phyloP scores from a whole-genome alignment of 2,113 vertebrate genomes.

The Protobothrops mucrosquamatus region DNA sequence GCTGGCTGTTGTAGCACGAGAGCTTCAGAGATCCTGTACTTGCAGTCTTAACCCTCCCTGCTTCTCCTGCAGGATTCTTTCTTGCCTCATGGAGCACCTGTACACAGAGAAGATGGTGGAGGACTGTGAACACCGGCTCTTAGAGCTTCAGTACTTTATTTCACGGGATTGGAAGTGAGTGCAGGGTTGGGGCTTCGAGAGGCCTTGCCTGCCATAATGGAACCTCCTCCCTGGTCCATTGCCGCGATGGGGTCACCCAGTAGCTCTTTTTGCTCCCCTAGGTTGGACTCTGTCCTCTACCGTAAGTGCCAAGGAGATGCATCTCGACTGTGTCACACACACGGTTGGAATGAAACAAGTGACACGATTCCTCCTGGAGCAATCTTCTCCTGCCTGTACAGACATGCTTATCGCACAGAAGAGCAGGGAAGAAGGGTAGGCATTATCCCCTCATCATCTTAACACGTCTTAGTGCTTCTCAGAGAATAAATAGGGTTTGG shows the following conservation, averaged over 20 bases:
- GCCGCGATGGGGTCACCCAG: not conserved
- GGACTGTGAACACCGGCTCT: constrained; percentile 89
- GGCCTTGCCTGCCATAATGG: not conserved
- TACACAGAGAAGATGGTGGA: constrained; percentile 99
- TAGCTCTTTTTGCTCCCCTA: constrained; percentile 47
- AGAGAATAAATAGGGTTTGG: not conserved
- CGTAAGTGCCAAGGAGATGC: constrained; percentile 96
- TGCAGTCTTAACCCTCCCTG: not conserved
- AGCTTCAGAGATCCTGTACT: too few relatives aligned
- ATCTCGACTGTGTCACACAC: constrained; percentile 90
- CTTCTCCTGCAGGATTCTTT: constrained; percentile 84
- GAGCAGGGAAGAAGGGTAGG: constrained; percentile 88
- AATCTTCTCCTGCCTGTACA: constrained; percentile 93
- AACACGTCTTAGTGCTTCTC: not conserved
- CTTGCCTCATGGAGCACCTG: constrained; percentile 95
- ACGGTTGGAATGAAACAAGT: constrained; percentile 93
- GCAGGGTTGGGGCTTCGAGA: not conserved
- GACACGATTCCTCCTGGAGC: constrained; percentile 92
- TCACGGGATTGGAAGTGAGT: constrained; percentile 97
- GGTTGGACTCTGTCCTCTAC: constrained; percentile 90
- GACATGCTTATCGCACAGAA: constrained; percentile 93
- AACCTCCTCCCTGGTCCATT: not conserved
- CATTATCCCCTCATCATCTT: rapidly evolving
- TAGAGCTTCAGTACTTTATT: constrained; percentile 97
- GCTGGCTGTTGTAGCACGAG: not conserved